Evolutionary conservation across 2,888 invertebrate genomes (phyloP).

Genomic region (Allolobophora icterica): DNA sequence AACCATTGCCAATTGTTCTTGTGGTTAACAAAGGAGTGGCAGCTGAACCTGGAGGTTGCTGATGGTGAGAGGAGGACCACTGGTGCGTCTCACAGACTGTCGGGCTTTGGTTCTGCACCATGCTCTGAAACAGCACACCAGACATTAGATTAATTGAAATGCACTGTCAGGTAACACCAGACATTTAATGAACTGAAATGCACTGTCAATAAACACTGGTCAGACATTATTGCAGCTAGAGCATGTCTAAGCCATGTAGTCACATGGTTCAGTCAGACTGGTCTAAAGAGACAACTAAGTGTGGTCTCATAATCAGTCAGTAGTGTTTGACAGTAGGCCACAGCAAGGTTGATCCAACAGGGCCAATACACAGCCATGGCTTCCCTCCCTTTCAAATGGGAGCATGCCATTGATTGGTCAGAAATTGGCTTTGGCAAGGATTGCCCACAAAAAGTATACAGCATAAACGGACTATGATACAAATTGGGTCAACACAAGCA

Average conservation of each 20-base stretch:
- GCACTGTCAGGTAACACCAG: background rate
- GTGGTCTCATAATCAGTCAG: background rate
- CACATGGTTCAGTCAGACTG: too few relatives aligned
- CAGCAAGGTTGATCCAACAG: background rate
- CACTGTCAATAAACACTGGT: too few relatives aligned
- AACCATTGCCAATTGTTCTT: background rate
- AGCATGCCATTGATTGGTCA: too few relatives aligned
- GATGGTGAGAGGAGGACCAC: background rate
- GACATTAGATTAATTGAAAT: background rate
- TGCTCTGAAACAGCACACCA: background rate
- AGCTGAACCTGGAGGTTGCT: background rate
- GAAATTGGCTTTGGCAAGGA: too few relatives aligned
- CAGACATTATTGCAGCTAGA: too few relatives aligned
- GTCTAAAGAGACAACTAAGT: background rate
- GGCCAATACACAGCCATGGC: too few relatives aligned
- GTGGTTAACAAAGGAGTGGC: background rate
- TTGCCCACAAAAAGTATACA: too few relatives aligned
- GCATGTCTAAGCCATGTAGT: too few relatives aligned
- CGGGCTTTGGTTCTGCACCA: background rate
- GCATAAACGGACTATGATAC: too few relatives aligned
- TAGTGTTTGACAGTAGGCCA: background rate
- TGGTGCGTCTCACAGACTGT: background rate
- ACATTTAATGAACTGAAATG: too few relatives aligned
- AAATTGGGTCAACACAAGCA: too few relatives aligned
- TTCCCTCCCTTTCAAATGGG: too few relatives aligned